Evolutionary conservation across 2,888 invertebrate species (phyloP).

Genomic region (Cloeon dipterum): DNA sequence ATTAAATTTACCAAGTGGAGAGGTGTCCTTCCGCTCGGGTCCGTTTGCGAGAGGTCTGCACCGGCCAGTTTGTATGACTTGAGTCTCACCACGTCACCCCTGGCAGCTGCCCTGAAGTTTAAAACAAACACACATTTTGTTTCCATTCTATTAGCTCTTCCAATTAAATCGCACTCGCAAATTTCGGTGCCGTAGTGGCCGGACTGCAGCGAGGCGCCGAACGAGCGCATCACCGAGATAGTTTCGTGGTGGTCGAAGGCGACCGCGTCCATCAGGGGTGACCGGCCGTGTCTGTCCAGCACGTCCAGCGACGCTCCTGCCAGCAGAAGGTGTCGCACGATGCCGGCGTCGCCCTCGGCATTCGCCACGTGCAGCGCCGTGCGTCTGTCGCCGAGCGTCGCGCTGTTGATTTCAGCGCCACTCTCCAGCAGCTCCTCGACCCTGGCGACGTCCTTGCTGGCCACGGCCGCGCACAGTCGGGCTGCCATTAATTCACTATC

Average conservation of each 20-base stretch:
- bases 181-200: too few species aligned
- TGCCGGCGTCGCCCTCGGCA: conserved; percentile 35
- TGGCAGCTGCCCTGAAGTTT: conserved; percentile 26
- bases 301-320: conserved; percentile 66
- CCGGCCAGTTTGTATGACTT: conserved; percentile 39
- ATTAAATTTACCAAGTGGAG: conserved; percentile 34
- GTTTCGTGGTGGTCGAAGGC: conserved; percentile 33
- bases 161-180: too few species aligned
- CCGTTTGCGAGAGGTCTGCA: conserved; percentile 33
- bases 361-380: conserved; percentile 67
- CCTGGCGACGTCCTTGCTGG: conserved; percentile 25
- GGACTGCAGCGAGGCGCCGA: conserved; percentile 53
- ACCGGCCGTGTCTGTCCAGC: conserved; percentile 45
- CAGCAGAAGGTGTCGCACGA: conserved; percentile 47
- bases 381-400: conserved; percentile 42
- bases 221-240: conserved; percentile 39
- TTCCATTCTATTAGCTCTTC: too few species aligned
- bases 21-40: conserved; percentile 38
- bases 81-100: conserved; percentile 30
- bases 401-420: conserved; percentile 51
- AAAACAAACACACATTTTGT: neutral
- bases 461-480: conserved; percentile 38
- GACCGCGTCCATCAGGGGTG: conserved; percentile 47
- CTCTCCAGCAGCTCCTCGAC: conserved; percentile 21
- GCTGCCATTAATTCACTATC: conserved; percentile 51